Evolutionary conservation across 1,140 invertebrate species (phyloP), one percentile per base, ranked within the genome.

Genomic region (Zaprionus camerounensis): DNA sequence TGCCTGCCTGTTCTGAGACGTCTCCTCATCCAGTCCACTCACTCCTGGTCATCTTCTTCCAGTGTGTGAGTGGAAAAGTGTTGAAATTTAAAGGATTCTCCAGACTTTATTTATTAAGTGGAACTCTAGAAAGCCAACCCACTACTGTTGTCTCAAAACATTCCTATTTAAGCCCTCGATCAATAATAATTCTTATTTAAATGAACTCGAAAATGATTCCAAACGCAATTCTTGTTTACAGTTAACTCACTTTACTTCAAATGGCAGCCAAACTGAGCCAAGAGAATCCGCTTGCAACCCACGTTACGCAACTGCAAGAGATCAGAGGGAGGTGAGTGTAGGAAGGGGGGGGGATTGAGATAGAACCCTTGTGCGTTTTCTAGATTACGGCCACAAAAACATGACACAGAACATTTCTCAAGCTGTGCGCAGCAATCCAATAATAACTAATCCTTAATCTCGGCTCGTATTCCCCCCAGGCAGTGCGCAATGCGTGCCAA

Each of bases 321-420:
- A 49, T 22, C 5, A 36, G 7, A 20, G 31, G 17, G 34, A 36
- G 62, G 5, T 12, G 11, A 22, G 51, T 11, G 24, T 7, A 46
- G 41, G 24, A 0, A 28, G n/a, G 24, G 24, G 20, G 9, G 51
- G 28, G 26, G 12, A 49, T 3, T 13, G 13, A 2, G 46, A 24
- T n/a, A 51, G n/a, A 41, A 66, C 7, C 51, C 53, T 34, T 67
- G 76, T 84, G 81, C 78, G 80, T 84, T 84, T 69, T 28, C 66
- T 62, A 85, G 81, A 84, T 84, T 80, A 80, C 55, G 31, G 41
- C 34, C 46, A 66, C 34, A 51, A 66, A 76, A 76, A 75, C 73
- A 76, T 76, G 73, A 64, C 71, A 70, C 78, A 85, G 81, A 82
- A 84, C 81, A 84, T 83, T 85, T 83, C 78, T 81, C 81, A 84